A percentile compares a stretch with the other conserved stretches of the same genome.
Conservation (phyloP, 2,888 invertebrate genomes). For the Cheilosia pagana region DNA sequence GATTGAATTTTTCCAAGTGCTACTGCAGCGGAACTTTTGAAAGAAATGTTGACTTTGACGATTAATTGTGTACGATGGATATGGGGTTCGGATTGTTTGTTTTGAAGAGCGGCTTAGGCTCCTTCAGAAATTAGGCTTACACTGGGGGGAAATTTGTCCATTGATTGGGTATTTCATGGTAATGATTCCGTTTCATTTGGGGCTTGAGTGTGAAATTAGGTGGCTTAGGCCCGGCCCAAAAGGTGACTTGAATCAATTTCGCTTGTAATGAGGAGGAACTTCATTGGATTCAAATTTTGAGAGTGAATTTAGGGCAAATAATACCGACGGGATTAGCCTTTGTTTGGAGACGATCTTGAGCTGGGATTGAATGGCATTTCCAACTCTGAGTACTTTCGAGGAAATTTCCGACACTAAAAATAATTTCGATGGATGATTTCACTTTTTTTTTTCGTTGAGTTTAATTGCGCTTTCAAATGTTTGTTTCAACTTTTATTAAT, state of each 20-base stretch:
- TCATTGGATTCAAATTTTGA: too few relatives aligned
- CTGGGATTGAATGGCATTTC: constrained; percentile 7
- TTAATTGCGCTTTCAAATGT: constrained; percentile 14
- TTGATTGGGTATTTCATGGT: constrained; percentile 46
- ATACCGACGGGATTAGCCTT: constrained; percentile 15
- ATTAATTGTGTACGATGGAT: constrained; percentile 1
- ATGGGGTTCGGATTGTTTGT: constrained; percentile 22
- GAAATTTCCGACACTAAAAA: constrained; percentile 3
- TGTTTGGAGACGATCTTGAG: constrained; percentile 22
- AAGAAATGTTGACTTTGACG: constrained; percentile 39
- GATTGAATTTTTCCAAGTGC: constrained; percentile 53
- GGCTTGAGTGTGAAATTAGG: constrained; percentile 31
- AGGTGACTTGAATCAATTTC: neutral
- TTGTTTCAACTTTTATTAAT: constrained; percentile 4
- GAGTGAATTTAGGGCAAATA: neutral
- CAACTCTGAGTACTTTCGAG: too few relatives aligned
- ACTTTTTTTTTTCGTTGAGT: constrained; percentile 33
- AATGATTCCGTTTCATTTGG: constrained; percentile 30
- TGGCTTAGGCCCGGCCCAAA: constrained; percentile 8
- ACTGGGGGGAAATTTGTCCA: constrained; percentile 29
- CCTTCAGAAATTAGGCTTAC: constrained; percentile 52
- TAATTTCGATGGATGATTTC: constrained; percentile 26
- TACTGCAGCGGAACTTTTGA: constrained; percentile 59
- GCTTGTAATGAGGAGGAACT: neutral
- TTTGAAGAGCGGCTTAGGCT: constrained; percentile 23